These are phyloP conservation scores for Hystrix cristata DNA, from an alignment of 2,113 vertebrate species.

Conservation along the genomic window DNA sequence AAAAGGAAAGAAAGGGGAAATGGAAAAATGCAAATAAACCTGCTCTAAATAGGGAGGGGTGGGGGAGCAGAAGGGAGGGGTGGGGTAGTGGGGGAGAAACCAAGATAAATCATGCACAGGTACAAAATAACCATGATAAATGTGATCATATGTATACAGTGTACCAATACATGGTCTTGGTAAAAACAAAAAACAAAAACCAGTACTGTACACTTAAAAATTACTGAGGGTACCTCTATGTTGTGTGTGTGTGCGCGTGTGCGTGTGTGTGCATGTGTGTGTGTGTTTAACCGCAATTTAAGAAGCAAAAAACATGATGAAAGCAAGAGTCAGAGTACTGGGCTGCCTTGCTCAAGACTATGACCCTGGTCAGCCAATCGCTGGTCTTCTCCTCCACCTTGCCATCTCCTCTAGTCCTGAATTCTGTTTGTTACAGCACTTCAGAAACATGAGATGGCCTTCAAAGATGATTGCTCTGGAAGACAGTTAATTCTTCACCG, in stretches of 20 bases:
- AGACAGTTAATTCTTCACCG: not conserved
- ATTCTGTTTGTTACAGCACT: not conserved
- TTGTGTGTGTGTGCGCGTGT: not conserved
- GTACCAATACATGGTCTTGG: too few species aligned
- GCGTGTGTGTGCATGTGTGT: not conserved
- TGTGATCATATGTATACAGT: too few species aligned
- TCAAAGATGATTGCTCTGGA: not conserved
- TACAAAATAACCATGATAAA: too few species aligned
- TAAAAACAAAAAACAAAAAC: too few species aligned
- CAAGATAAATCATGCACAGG: too few species aligned
- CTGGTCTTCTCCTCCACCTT: fast-evolving
- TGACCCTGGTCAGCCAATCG: too few species aligned
- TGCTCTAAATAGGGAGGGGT: too few species aligned
- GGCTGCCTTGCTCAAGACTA: too few species aligned
- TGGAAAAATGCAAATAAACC: too few species aligned
- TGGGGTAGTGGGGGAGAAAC: too few species aligned
- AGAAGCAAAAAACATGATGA: not conserved
- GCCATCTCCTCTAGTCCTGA: not conserved
- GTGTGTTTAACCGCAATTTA: not conserved
- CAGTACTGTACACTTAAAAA: not conserved
- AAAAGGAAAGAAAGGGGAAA: too few species aligned
- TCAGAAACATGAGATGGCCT: not conserved
- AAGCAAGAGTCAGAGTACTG: not conserved
- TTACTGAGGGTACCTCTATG: not conserved
- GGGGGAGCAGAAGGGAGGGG: too few species aligned